phyloP scores from a whole-genome alignment of 2,113 vertebrate species.

The Phocoena sinus region DNA sequence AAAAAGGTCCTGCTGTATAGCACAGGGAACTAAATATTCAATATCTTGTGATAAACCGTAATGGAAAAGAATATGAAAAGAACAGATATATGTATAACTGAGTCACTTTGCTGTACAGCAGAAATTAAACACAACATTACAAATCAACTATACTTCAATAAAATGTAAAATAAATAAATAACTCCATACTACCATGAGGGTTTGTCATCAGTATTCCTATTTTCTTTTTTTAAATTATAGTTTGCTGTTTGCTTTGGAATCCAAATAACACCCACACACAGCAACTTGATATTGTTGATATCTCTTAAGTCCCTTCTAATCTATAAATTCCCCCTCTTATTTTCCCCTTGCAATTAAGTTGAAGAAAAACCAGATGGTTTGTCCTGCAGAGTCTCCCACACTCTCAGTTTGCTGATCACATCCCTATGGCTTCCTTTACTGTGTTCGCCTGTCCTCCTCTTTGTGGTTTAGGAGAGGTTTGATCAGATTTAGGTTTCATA shows the following conservation, averaged over 20 bases:
- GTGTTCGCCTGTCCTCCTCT: not conserved
- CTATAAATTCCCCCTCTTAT: not conserved
- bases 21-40: not conserved
- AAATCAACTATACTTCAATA: not conserved
- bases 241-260: not conserved
- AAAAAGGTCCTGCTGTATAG: not conserved
- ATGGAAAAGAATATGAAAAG: not conserved
- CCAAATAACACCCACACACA: not conserved
- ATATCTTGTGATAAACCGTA: not conserved
- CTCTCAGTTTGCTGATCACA: not conserved
- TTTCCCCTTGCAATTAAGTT: not conserved
- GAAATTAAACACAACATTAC: not conserved
- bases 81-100: not conserved
- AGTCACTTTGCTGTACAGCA: not conserved
- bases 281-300: not conserved
- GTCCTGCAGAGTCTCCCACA: not conserved
- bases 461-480: not conserved
- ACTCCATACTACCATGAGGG: not conserved
- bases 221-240: not conserved
- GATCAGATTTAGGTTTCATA: not conserved
- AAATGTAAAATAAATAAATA: not conserved
- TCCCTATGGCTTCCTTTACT: not conserved
- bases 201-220: not conserved
- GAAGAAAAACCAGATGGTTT: not conserved
- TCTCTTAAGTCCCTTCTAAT: not conserved